Conservation (phyloP, 1,140 invertebrate genomes). For the Palaemon carinicauda region DNA sequence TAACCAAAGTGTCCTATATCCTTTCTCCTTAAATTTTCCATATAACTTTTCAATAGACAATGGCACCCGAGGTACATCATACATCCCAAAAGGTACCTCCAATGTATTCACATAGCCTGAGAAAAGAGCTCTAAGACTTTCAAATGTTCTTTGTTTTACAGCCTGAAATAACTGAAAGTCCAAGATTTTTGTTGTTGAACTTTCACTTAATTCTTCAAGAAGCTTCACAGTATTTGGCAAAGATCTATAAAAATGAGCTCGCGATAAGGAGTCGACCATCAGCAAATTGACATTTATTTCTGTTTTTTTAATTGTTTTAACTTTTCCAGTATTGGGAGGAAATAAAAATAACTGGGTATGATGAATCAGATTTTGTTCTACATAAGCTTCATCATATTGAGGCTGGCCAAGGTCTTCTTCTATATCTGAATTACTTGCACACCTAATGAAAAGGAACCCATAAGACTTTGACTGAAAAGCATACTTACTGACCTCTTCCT, state of each 20-base stretch:
- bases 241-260: constrained; percentile 64
- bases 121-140: constrained; percentile 60
- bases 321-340: neutral
- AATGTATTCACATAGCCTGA: constrained; percentile 60
- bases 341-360: constrained; percentile 37
- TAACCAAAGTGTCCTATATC: constrained; percentile 63
- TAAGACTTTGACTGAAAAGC: neutral
- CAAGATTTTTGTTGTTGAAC: constrained; percentile 57
- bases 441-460: constrained; percentile 47
- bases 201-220: constrained; percentile 48
- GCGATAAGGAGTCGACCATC: constrained; percentile 64
- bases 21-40: constrained; percentile 58
- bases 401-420: constrained; percentile 26
- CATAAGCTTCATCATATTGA: constrained; percentile 37
- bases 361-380: neutral
- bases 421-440: neutral
- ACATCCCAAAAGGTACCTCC: constrained; percentile 62
- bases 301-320: neutral
- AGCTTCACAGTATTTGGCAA: constrained; percentile 61
- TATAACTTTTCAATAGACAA: constrained; percentile 61
- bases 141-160: constrained; percentile 63
- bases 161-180: constrained; percentile 63
- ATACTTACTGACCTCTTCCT: neutral
- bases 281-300: constrained; percentile 63
- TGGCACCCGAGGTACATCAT: constrained; percentile 61